Evolutionary conservation across 2,888 invertebrate species (phyloP), one percentile per base, ranked within the genome.

Genomic region (Gortyna flavago): DNA sequence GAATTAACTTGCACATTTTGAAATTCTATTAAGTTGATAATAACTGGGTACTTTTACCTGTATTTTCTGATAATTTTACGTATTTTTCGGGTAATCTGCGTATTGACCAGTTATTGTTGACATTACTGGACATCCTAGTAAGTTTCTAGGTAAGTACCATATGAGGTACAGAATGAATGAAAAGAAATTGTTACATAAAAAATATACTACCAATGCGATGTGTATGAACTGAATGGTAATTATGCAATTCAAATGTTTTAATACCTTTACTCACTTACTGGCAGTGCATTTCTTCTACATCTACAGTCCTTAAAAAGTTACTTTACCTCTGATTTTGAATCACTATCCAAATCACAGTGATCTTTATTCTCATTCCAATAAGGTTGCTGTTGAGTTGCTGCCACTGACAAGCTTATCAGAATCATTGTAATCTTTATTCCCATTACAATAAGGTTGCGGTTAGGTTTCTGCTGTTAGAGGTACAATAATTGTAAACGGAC

Each of bases 161-260:
- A 11, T 38, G 64, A n/a, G 59, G 71, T 78, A 75, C 61, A 38
- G 21, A 25, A 57, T 16, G 21, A 44, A 29, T 59, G 25, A 59
- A 25, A 41, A 71, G 29, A 75, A 32, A 69, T 61, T 66, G 18
- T 85, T 59, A 62, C 25, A 70, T 74, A 41, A 71, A 64, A 68
- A n/a, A 57, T 57, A 41, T 57, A 67, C 57, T 64, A 64, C 16
- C 61, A 71, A 83, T 59, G n/a, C 73, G 44, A 29, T 73, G 18
- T 59, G 29, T 75, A 44, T 69, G n/a, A 62, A 72, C 59, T 72
- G 13, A 35, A 80, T 54, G 21, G 35, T 18, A 48, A 29, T 25
- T 32, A 48, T 81, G 68, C 65, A 38, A 74, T 84, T 74, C 51
- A 51, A 81, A 59, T 69, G 59, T 72, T 66, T 61, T 57, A 16